Base-by-base conservation (phyloP, 2,888 invertebrate genomes). In the Cynaeus angustus region DNA sequence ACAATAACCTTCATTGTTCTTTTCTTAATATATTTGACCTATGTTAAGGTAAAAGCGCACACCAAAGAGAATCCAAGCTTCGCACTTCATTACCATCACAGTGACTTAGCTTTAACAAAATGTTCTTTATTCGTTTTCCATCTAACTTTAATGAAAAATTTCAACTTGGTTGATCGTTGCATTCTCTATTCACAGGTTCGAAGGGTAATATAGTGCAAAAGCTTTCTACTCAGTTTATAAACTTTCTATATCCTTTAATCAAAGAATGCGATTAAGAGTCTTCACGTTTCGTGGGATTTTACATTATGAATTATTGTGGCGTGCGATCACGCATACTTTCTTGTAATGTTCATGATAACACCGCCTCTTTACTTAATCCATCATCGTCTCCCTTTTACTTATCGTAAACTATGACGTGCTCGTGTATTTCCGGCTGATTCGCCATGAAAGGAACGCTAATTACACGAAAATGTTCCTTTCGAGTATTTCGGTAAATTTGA, bases 381-480 rank as follows among this genome's bases (percentile, higher is more conserved):
- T 64, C 64, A 64, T 64, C 64, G 64, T 64, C 64, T 53, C 52
- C 26, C 52, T 21, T 64, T 64, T 38, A 64, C 41, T 52, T 64
- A 64, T 64, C 64, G 33, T 26, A 26, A 38, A 48, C 37, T 38
- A 30, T 46, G 52, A 64, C 64, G 64, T 52, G 52, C 64, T 52
- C 53, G 41, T 52, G 53, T 52, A 53, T 50, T 64, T 64, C 64
- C 64, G 53, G 52, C 41, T 30, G 52, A 64, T 52, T 52, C 64
- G 28, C 26, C 52, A 16, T 43, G 53, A 64, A 64, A 64, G 52
- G 52, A 50, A n/a, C 37, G 50, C 50, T 46, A 61, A 61, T 61
- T 61, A 61, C 50, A 61, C 41, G 56, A 50, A 61, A 50, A 61
- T 46, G 37, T 37, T 46, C 28, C 37, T 10, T 56, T 56, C 43